Evolutionary conservation across 2,113 vertebrate species (phyloP).

Genomic region (Abramis brama): DNA sequence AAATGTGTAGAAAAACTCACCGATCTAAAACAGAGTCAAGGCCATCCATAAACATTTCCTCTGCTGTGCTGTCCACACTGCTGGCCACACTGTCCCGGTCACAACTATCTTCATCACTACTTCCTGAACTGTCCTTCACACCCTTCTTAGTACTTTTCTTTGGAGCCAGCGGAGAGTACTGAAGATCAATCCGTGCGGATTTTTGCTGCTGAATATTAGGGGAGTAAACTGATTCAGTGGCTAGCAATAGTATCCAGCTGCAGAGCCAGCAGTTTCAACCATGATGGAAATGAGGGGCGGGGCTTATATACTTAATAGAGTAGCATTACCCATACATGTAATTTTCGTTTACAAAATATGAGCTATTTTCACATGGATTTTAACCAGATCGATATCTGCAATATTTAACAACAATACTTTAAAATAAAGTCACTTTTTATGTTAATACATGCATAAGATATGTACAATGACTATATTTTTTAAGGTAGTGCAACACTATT

Average conservation of each 20-base stretch:
- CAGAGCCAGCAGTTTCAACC: no score
- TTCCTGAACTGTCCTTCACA: background rate
- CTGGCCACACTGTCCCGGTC: constrained; percentile 8
- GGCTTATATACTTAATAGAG: no score
- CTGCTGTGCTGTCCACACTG: constrained; percentile 24
- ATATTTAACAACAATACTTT: no score
- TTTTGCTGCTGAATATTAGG: background rate
- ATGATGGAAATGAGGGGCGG: background rate
- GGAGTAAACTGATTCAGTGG: background rate
- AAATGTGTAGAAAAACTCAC: background rate
- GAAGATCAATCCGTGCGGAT: background rate
- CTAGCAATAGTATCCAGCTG: no score
- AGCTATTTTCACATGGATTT: no score
- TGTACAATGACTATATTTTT: no score
- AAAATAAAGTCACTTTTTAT: no score
- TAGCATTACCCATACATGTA: no score
- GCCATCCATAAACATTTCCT: constrained; percentile 19
- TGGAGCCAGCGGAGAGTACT: background rate
- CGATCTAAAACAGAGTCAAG: constrained; percentile 4
- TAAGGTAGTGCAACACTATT: no score
- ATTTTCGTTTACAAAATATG: no score
- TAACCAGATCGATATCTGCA: no score
- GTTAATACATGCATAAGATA: no score
- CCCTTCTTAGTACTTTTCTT: background rate
- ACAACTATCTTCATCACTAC: background rate